A percentile compares a stretch with the other conserved stretches of the same genome.
These are phyloP conservation scores for Trissoscelio sp. DNA, from an alignment of 2,888 invertebrate genomes.

Conservation along the genomic window DNA sequence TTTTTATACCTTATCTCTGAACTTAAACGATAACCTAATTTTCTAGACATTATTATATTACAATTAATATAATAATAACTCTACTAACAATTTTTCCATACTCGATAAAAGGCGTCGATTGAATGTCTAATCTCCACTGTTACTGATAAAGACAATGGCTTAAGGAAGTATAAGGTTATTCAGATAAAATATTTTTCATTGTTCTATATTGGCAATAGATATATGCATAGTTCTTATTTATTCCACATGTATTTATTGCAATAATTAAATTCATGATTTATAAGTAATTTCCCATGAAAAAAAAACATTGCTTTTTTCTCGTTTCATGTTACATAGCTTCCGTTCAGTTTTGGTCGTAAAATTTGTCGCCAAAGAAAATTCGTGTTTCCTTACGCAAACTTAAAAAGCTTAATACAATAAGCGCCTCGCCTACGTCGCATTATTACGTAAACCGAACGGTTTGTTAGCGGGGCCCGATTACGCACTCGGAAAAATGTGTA, in stretches of 20 bases:
- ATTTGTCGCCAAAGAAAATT: conserved; percentile 11
- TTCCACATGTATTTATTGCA: background rate
- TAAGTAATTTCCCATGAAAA: background rate
- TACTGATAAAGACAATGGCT: conserved; percentile 14
- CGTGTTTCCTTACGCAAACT: background rate
- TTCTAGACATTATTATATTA: background rate
- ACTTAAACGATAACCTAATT: no score
- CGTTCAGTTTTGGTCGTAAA: conserved; percentile 3
- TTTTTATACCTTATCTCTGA: no score
- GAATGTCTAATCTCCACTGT: conserved; percentile 9
- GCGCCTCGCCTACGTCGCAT: conserved; percentile 12
- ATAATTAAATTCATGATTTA: background rate
- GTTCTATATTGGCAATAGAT: conserved; percentile 2
- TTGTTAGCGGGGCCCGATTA: conserved; percentile 15
- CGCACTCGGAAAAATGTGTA: conserved; percentile 22
- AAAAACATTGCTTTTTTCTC: background rate
- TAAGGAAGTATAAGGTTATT: conserved; percentile 22
- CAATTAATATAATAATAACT: conserved; percentile 4
- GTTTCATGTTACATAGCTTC: background rate
- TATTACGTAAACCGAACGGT: conserved; percentile 18
- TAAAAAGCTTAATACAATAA: background rate
- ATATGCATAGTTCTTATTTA: background rate
- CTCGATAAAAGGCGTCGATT: conserved; percentile 4
- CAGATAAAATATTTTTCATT: conserved; percentile 22
- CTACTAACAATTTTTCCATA: conserved; percentile 1